Conservation (phyloP, 2,888 invertebrate species). For the Doris montereyensis region DNA sequence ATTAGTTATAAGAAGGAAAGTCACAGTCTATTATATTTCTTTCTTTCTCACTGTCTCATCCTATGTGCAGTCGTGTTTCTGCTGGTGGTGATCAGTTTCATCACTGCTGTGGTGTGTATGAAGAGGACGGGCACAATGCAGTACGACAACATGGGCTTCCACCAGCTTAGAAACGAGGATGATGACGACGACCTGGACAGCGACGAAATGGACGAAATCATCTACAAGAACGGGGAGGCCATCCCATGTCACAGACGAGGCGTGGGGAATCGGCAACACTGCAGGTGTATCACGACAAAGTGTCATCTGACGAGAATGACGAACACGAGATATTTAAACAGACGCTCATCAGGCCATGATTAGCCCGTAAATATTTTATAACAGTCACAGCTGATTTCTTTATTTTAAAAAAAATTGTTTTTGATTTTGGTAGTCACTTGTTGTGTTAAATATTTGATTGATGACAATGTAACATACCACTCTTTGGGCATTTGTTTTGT, state of each 20-base stretch:
- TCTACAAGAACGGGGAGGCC: constrained; percentile 42
- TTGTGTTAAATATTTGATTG: too few relatives aligned
- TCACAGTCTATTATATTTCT: too few relatives aligned
- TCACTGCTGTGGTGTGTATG: constrained; percentile 52
- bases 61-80: constrained; percentile 53
- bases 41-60: too few relatives aligned
- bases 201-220: constrained; percentile 33
- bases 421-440: too few relatives aligned
- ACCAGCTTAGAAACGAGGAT: constrained; percentile 51
- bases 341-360: too few relatives aligned
- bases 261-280: constrained; percentile 17
- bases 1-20: too few relatives aligned
- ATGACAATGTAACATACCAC: too few relatives aligned
- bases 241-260: constrained; percentile 48
- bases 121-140: constrained; percentile 45
- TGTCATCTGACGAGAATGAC: constrained; percentile 32
- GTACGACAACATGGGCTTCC: constrained; percentile 55
- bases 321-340: constrained; percentile 42
- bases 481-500: too few relatives aligned
- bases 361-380: too few relatives aligned
- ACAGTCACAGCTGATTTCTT: too few relatives aligned
- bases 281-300: constrained; percentile 38
- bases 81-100: constrained; percentile 50
- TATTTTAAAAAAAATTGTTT: too few relatives aligned
- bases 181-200: constrained; percentile 52